Percentiles rank a stretch among this genome's conserved stretches.
phyloP scores from a whole-genome alignment of 2,113 vertebrate genomes.

The Probosciger aterrimus region DNA sequence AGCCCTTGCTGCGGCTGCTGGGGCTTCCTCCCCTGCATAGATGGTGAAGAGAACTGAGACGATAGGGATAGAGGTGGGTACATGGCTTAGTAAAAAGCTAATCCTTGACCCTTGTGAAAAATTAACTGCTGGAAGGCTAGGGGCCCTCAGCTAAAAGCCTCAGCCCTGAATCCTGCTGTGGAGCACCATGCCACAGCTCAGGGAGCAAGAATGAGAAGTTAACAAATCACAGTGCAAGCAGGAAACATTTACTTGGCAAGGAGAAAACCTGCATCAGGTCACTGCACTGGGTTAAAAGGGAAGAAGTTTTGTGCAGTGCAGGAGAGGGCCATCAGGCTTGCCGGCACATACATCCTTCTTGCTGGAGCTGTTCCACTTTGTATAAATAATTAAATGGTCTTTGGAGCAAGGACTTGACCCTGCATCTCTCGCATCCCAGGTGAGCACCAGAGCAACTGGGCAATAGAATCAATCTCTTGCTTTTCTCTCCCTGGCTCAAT shows the following conservation, averaged over 20 bases:
- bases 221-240: neutral
- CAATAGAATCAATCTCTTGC: slow-evolving; percentile 57
- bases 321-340: neutral
- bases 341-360: rapidly evolving
- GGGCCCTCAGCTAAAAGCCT: rapidly evolving
- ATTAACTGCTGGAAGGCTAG: neutral
- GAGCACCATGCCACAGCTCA: rapidly evolving
- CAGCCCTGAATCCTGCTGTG: rapidly evolving
- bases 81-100: neutral
- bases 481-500: slow-evolving; percentile 33
- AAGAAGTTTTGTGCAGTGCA: neutral
- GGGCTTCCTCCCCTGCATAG: neutral
- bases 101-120: neutral
- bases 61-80: neutral
- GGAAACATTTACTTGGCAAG: neutral
- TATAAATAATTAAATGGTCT: slow-evolving; percentile 53
- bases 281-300: neutral
- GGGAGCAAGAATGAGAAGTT: neutral
- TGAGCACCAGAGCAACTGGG: neutral
- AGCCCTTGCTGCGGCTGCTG: neutral
- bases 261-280: neutral
- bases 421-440: neutral
- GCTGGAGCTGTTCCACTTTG: slow-evolving; percentile 12
- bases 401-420: slow-evolving; percentile 20
- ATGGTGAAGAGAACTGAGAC: rapidly evolving